phyloP scores from a whole-genome alignment of 2,888 invertebrate species.

The Argyra leucocephala region DNA sequence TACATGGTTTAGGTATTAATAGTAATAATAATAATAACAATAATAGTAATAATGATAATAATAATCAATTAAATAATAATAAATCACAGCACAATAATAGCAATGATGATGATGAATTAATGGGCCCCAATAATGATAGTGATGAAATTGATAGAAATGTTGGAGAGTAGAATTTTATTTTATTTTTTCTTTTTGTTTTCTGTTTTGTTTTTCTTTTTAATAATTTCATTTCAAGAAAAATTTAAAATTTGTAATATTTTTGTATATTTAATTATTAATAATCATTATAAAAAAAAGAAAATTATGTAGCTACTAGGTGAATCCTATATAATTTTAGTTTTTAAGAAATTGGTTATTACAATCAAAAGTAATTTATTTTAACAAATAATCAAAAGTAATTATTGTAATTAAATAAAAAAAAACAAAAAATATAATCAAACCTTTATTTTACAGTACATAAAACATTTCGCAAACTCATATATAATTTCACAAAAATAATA shows the following conservation, averaged over 20 bases:
- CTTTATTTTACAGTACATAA: neutral
- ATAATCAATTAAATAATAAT: conserved; percentile 4
- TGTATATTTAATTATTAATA: neutral
- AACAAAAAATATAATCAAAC: conserved; percentile 18
- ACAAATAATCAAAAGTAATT: neutral
- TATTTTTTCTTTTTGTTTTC: conserved; percentile 10
- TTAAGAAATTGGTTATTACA: neutral
- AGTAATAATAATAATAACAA: conserved; percentile 24
- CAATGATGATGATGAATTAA: conserved; percentile 23
- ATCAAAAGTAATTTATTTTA: neutral
- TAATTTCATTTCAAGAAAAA: conserved; percentile 6
- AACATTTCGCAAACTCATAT: too few relatives aligned
- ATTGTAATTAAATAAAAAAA: conserved; percentile 15
- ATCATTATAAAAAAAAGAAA: neutral
- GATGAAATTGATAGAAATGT: conserved; percentile 38
- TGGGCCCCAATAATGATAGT: conserved; percentile 26
- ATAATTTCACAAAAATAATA: too few relatives aligned
- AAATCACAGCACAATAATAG: conserved; percentile 9
- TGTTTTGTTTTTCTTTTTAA: neutral
- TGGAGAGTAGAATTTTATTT: conserved; percentile 32
- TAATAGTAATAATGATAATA: conserved; percentile 16
- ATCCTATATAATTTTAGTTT: neutral
- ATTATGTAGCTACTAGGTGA: neutral
- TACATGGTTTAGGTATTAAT: conserved; percentile 26
- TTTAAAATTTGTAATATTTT: conserved; percentile 12